Base-by-base conservation (phyloP, 2,113 vertebrate species). In the Ptilonorhynchus violaceus region DNA sequence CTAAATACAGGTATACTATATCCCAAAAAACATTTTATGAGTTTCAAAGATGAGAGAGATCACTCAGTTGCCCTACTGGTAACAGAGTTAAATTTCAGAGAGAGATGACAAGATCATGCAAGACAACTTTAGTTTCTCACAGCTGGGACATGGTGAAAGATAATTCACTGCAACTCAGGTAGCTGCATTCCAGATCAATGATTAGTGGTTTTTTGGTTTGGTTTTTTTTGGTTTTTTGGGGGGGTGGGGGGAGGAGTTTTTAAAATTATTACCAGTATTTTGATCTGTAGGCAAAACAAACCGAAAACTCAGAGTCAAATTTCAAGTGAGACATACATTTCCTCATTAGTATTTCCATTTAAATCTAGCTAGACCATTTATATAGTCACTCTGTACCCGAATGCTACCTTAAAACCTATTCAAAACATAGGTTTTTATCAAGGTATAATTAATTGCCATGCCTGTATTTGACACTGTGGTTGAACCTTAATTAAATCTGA, bases 201-300 rank as follows among this genome's bases (percentile, higher is more conserved):
- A 46, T 2, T 53, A 44, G 4, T 31, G 9, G 0, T 9, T 31
- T 10, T 41, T 49, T 13, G 0, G 1, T 21, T 16, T 25, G n/a
- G n/a, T n/a, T 30, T 24, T 13, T 6, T 6, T 39, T 56, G 3
- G 2, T 19, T 13, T 28, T 16, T 50, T 37, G 5, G 42, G 6
- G 42, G 42, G 0, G 19, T 5, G 5, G 1, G 2, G 3, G 4
- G 2, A 27, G 13, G 10, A 3, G 4, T 31, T 76, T 19, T 66
- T 85, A 55, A 41, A 49, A 8, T 76, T 76, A n/a, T 79, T 83
- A 66, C 6, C 37, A 28, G 6, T 69, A 15, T 83, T 75, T 56
- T 64, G 27, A 53, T 41, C 35, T 37, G 21, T n/a, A 39, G 46
- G 13, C 21, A 81, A 74, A 81, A 10, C 31, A 84, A 85, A 75